Percentiles rank a stretch among this genome's conserved stretches.
Conservation (phyloP, 2,888 invertebrate genomes). For the Erpobdella octoculata region DNA sequence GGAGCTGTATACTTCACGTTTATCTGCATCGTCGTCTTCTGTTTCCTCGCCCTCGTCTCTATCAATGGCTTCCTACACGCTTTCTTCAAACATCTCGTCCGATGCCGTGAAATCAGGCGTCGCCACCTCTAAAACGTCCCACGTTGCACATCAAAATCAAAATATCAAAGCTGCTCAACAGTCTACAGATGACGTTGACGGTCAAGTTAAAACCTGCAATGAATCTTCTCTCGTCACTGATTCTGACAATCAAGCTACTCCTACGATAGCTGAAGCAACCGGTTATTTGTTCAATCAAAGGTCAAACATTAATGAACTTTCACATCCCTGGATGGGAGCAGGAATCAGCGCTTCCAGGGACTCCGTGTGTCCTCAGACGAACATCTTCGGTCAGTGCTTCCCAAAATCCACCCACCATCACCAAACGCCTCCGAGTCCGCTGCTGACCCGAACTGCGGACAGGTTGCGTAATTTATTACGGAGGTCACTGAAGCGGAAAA, state of each 20-base stretch:
- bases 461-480: neutral
- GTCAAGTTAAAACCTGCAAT: too few species aligned
- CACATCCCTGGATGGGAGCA: neutral
- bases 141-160: neutral
- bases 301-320: neutral
- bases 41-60: neutral
- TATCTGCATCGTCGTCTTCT: neutral
- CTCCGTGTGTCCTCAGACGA: neutral
- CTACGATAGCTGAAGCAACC: neutral
- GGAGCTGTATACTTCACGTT: neutral
- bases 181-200: too few species aligned
- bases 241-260: too few species aligned
- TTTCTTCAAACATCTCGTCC: too few species aligned
- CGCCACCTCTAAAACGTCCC: neutral
- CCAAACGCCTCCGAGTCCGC: neutral
- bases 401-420: neutral
- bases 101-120: neutral
- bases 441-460: neutral
- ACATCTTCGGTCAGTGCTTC: neutral
- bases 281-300: neutral
- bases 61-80: constrained; percentile 3
- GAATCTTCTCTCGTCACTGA: too few species aligned
- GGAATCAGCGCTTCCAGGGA: neutral
- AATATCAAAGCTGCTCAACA: neutral
- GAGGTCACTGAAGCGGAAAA: neutral